phyloP scores from a whole-genome alignment of 2,797 vertebrate species.

The Tiaroga cobitis region DNA sequence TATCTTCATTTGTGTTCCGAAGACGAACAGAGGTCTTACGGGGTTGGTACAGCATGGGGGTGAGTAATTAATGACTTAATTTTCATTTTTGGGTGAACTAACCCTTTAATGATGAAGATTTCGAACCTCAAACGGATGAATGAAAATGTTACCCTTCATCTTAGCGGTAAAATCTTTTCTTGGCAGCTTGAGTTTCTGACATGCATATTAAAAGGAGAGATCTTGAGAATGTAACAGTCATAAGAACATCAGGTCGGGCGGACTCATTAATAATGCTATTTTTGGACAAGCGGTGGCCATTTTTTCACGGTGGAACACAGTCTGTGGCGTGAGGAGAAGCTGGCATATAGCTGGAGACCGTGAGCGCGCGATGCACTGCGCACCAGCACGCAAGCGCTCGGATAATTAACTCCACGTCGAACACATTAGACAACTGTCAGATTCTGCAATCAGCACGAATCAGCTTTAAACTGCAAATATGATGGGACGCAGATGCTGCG shows the following conservation, averaged over 20 bases:
- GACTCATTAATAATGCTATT: slow-evolving; percentile 44
- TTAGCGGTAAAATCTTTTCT: slow-evolving; percentile 3
- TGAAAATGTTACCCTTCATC: slow-evolving; percentile 14
- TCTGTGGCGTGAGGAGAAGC: not conserved
- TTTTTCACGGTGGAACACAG: slow-evolving; percentile 9
- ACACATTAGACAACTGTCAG: slow-evolving; percentile 48
- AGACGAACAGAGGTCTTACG: too few species aligned
- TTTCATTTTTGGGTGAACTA: too few species aligned
- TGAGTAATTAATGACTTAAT: too few species aligned
- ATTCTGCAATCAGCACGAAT: slow-evolving; percentile 54
- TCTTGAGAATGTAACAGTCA: slow-evolving; percentile 21
- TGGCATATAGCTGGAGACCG: slow-evolving; percentile 20
- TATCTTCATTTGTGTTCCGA: too few species aligned
- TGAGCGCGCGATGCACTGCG: not conserved
- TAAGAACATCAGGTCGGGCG: slow-evolving; percentile 17
- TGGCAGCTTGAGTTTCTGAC: slow-evolving; percentile 17
- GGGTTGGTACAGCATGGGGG: too few species aligned
- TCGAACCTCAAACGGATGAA: slow-evolving; percentile 17
- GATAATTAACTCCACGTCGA: slow-evolving; percentile 54
- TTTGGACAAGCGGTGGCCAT: slow-evolving; percentile 18
- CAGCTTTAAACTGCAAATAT: slow-evolving; percentile 45
- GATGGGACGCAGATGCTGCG: not conserved
- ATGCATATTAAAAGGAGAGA: slow-evolving; percentile 28
- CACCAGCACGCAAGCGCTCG: slow-evolving; percentile 33
- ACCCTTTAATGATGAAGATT: slow-evolving; percentile 37